Evolutionary conservation across 2,888 invertebrate species (phyloP), one percentile per base, ranked within the genome.

Genomic region (Cheilosia vulpina): DNA sequence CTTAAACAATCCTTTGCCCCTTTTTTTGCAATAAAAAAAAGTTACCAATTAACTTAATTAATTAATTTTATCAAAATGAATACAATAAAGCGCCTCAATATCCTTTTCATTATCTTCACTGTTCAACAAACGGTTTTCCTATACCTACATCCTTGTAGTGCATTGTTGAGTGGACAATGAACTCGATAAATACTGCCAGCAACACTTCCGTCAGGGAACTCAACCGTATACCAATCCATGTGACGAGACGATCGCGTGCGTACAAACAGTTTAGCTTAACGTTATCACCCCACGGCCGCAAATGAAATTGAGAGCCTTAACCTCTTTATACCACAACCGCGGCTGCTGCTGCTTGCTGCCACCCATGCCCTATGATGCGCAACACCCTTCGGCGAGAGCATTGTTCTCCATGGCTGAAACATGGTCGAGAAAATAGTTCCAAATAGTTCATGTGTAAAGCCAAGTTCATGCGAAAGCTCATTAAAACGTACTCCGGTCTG

Each of bases 161-260:
- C 81, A 80, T 77, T 81, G 80, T 77, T 81, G 55, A 71, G 57
- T 85, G 85, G 85, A 85, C 85, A 85, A 85, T 76, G 81, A 81
- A 85, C 81, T 66, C 85, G 66, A 76, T 81, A 77, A 76, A 76
- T 85, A 38, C 13, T 77, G 60, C 62, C 19, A 72, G 71, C 79
- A 76, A 80, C 47, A 69, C 45, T 53, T 66, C 53, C 47, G 47
- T 41, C 63, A 27, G 65, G 41, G n/a, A 82, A 58, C 58, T 31
- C 71, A 53, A 55, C 73, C 45, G 38, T 65, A 17, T 34, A 34
- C 53, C 27, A 2, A n/a, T 31, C 53, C 50, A 62, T 69, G 68
- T 80, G 85, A 77, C 58, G 81, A 81, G 81, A 81, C 77, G 81
- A 77, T 85, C 71, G 85, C 85, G 85, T 85, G 85, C 72, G 62